Evolutionary conservation across 2,888 invertebrate species (phyloP), one percentile per base, ranked within the genome.

Genomic region (Agonopterix alstromeriana): DNA sequence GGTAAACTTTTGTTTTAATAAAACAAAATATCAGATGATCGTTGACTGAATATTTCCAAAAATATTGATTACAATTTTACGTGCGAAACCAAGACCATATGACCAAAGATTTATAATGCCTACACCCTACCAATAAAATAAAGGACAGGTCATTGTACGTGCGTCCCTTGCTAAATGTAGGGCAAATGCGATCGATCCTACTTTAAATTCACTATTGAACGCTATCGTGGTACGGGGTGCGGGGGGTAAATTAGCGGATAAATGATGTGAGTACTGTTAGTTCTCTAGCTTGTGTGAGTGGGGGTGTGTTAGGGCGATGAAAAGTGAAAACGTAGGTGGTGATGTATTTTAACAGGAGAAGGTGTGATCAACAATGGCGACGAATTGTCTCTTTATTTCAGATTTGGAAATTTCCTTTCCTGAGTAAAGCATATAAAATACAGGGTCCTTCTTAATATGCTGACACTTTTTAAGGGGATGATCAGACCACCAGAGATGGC

Each of bases 201-300:
- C 65, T 85, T 84, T 77, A 75, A 70, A 85, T 85, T 83, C 84
- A 75, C 69, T 67, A 73, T 77, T 64, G 71, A 61, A 55, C 67
- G 63, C 67, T 63, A 58, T 57, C 63, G 61, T 55, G 61, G 71
- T 63, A 66, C 64, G 65, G 65, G 63, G 64, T 60, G 70, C 63
- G 67, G 63, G 65, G 64, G 65, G 57, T 54, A 42, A 48, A 50
- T 61, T 54, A 58, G 52, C 50, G 49, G 12, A 42, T 11, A 42
- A 27, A 27, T 27, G 27, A 55, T 48, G 43, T 42, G 27, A 48
- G 47, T 48, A 36, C 42, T 50, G 49, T 47, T 49, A 47, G 42
- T 44, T 47, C 48, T 49, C 48, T 51, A 49, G 40, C 43, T 41
- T 7, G 43, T 10, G 42, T n/a, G 42, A 17, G 42, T 17, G 42